Base-by-base conservation (phyloP, 1,140 invertebrate species). In the Helicoverpa armigera region DNA sequence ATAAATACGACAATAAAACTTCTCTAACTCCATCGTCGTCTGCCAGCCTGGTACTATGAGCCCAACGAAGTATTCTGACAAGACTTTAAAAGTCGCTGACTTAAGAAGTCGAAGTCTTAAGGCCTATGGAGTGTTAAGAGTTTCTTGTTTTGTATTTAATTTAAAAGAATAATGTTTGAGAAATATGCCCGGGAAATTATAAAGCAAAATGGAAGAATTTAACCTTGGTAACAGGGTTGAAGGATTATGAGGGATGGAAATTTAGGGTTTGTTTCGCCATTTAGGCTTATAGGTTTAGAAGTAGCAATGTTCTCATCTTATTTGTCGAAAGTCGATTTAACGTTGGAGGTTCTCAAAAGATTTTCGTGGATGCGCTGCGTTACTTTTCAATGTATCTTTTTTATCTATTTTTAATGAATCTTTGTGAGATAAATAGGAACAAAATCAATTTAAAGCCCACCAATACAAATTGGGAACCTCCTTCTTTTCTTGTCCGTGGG, bases 31-130 rank as follows among this genome's bases (percentile, higher is more conserved):
- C 35, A 35, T 73, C 16, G 70, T 43, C 31, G 53, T 11, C 14
- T 53, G 16, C 18, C n/a, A 70, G 23, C 23, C 12, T 67, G 13
- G 63, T 10, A 13, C 10, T 35, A 31, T 67, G 31, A 29, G 67
- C 23, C 43, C 70, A 58, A 43, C 70, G 70, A 73, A 73, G 56
- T 73, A 73, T 73, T 73, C 56, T 73, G 70, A 73, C 70, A 73
- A 56, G 70, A 58, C 70, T 58, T 70, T 54, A 56, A 58, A 56
- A 54, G 53, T 73, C 51, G 14, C 12, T 14, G 53, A 73, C 23
- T 73, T 73, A 12, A 29, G 29, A 35, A 70, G 48, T 53, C 18
- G 50, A 16, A 51, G 69, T 23, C 53, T 73, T 73, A 73, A 73
- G 67, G 50, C 67, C 67, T 53, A 70, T 54, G 50, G 18, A 70